Evolutionary conservation across 2,797 vertebrate genomes (phyloP).

Genomic region (Pterois miles): DNA sequence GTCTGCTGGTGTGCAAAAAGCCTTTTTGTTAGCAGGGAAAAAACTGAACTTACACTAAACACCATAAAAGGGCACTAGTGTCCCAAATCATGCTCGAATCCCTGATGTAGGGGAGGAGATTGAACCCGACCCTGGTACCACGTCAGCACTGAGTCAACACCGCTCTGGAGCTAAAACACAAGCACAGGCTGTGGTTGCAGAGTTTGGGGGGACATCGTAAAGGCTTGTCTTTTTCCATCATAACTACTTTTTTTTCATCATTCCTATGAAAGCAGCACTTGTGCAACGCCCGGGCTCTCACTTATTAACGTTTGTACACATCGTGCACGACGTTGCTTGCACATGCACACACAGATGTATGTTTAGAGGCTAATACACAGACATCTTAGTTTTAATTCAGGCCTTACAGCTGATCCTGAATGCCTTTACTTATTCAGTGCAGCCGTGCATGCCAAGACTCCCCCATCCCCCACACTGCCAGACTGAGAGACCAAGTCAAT

Average conservation of each 20-base stretch:
- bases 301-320: conserved; percentile 79
- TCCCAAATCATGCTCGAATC: conserved; percentile 52
- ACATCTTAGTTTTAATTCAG: conserved; percentile 73
- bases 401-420: conserved; percentile 76
- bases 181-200: conserved; percentile 69
- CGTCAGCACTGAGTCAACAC: conserved; percentile 81
- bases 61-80: conserved; percentile 73
- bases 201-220: conserved; percentile 66
- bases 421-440: conserved; percentile 73
- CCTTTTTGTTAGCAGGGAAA: conserved; percentile 28
- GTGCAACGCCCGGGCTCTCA: conserved; percentile 72
- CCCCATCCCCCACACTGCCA: conserved; percentile 39
- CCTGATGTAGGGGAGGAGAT: conserved; percentile 61
- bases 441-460: conserved; percentile 34
- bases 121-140: conserved; percentile 62
- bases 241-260: conserved; percentile 56
- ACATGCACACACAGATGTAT: conserved; percentile 24
- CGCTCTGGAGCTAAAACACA: conserved; percentile 66
- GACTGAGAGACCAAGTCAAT: conserved; percentile 47
- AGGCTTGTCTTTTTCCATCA: conserved; percentile 77
- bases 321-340: conserved; percentile 15
- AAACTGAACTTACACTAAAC: conserved; percentile 39
- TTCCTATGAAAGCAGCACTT: conserved; percentile 82
- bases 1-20: conserved; percentile 11
- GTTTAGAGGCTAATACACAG: conserved; percentile 59